Evolutionary conservation across 2,113 vertebrate genomes (phyloP).

Genomic region (Malurus melanocephalus): DNA sequence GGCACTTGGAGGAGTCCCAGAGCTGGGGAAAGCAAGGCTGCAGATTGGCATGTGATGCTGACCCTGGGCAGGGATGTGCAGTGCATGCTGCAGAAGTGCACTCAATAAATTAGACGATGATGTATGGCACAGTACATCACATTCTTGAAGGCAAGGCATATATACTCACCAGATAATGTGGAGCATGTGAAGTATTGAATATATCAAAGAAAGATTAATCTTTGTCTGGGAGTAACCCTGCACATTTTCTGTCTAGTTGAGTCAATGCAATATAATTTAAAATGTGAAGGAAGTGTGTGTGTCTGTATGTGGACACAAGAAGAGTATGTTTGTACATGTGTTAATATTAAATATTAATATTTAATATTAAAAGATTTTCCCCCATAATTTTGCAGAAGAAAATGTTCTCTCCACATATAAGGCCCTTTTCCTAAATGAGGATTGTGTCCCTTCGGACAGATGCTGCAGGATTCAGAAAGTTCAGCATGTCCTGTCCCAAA

Average conservation of each 20-base stretch:
- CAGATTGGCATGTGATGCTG: constrained; percentile 23
- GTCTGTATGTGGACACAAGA: background rate
- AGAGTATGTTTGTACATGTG: background rate
- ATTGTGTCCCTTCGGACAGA: background rate
- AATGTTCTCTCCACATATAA: background rate
- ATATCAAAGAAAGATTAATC: constrained; percentile 61
- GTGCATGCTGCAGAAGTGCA: background rate
- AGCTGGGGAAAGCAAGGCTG: background rate
- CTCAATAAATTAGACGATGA: constrained; percentile 55
- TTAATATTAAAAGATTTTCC: background rate
- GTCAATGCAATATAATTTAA: constrained; percentile 29
- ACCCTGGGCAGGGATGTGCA: constrained; percentile 32
- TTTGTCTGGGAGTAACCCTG: constrained; percentile 33
- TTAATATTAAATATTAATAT: background rate
- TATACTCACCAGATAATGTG: constrained; percentile 61
- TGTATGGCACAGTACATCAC: constrained; percentile 59
- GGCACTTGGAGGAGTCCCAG: background rate
- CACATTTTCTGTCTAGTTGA: constrained; percentile 22
- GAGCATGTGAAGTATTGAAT: constrained; percentile 58
- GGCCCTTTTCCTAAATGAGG: background rate
- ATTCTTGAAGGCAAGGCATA: constrained; percentile 52
- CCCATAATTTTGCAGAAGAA: background rate
- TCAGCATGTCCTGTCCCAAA: background rate
- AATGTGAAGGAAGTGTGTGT: background rate
- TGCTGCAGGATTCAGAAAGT: background rate